These are phyloP conservation scores for Patagioenas fasciata DNA, from an alignment of 2,113 vertebrate genomes.

Conservation along the genomic window DNA sequence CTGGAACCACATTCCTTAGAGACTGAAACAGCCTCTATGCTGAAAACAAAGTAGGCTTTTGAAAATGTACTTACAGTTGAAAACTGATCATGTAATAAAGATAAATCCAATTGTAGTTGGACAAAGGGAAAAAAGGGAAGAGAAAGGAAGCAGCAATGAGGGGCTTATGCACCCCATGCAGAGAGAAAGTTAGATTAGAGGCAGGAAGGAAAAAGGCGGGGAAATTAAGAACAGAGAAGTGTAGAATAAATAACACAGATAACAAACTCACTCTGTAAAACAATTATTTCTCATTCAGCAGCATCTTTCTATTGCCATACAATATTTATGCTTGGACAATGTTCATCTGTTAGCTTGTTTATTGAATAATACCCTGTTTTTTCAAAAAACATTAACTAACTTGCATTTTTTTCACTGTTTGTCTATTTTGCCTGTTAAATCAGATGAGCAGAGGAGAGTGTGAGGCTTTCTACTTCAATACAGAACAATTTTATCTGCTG, in stretches of 20 bases:
- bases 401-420: background rate
- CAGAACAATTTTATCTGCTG: background rate
- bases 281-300: background rate
- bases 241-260: background rate
- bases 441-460: rapidly evolving
- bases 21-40: background rate
- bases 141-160: background rate
- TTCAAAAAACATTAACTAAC: background rate
- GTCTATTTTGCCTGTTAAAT: background rate
- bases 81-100: background rate
- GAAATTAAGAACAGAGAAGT: background rate
- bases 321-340: background rate
- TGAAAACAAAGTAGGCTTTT: background rate
- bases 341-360: background rate
- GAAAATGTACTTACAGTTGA: background rate
- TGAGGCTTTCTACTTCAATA: background rate
- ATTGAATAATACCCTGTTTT: background rate
- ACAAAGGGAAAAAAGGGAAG: background rate
- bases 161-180: background rate
- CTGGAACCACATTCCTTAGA: rapidly evolving
- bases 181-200: background rate
- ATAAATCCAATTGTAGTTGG: background rate
- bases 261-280: background rate
- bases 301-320: background rate
- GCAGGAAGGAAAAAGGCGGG: background rate